Percentiles rank a stretch among this genome's conserved stretches.
Conservation (phyloP, 2,113 vertebrate genomes). For the Galbula dea region DNA sequence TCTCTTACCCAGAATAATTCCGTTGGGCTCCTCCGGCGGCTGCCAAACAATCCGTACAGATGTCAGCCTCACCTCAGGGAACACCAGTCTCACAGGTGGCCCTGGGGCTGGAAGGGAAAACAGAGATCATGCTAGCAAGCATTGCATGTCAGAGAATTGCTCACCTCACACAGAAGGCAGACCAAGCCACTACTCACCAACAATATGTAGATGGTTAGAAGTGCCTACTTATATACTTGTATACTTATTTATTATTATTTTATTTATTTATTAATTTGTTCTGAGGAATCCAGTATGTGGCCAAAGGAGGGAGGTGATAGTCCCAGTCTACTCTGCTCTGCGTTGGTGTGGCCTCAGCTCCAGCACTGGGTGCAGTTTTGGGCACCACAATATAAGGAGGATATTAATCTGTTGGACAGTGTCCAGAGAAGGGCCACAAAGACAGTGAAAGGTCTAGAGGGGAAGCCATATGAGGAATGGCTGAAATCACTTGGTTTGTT, state of each 20-base stretch:
- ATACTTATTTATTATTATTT: no score
- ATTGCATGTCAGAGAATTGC: background rate
- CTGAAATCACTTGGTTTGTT: no score
- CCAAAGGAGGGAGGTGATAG: background rate
- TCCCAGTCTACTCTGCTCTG: no score
- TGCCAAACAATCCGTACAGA: constrained; percentile 91
- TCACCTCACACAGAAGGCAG: rapidly evolving
- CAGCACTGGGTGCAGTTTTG: no score
- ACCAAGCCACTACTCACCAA: background rate
- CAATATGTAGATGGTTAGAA: background rate
- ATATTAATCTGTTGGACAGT: no score
- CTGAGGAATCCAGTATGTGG: background rate
- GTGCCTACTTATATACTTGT: rapidly evolving
- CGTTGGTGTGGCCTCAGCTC: no score
- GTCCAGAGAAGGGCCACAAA: no score
- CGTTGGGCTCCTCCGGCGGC: constrained; percentile 87
- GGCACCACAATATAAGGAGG: no score
- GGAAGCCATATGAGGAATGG: no score
- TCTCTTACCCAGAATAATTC: constrained; percentile 88
- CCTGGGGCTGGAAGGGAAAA: constrained; percentile 80
- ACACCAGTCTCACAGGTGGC: constrained; percentile 86
- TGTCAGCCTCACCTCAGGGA: constrained; percentile 89
- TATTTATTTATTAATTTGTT: no score
- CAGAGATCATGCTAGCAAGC: background rate
- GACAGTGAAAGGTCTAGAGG: no score